Evolutionary conservation across 2,888 invertebrate species (phyloP).

Genomic region (Xylota segnis): DNA sequence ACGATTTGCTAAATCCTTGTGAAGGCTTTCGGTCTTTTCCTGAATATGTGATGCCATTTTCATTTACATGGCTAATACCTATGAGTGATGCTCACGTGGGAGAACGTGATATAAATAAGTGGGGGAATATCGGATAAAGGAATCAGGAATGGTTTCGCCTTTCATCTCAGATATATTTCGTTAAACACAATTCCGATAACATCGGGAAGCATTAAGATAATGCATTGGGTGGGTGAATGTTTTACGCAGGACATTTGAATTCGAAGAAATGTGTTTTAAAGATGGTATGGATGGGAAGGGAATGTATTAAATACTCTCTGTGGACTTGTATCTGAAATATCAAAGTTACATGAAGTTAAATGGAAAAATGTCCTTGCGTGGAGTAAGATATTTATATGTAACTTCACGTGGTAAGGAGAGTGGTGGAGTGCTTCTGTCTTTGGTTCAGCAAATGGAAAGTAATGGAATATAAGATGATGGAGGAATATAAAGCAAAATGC

Average conservation of each 20-base stretch:
- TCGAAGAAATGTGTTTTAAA: slow-evolving; percentile 19
- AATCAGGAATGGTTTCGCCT: slow-evolving; percentile 44
- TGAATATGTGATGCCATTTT: slow-evolving; percentile 56
- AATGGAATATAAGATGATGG: too few species aligned
- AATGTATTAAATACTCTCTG: not conserved
- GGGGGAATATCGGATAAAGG: slow-evolving; percentile 24
- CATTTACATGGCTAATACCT: slow-evolving; percentile 67
- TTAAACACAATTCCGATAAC: slow-evolving; percentile 48
- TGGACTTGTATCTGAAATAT: slow-evolving; percentile 5
- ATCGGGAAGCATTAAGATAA: slow-evolving; percentile 59
- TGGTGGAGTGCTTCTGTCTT: too few species aligned
- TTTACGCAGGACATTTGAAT: slow-evolving; percentile 19
- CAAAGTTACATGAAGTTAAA: not conserved
- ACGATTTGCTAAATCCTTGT: slow-evolving; percentile 68
- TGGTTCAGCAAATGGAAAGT: too few species aligned
- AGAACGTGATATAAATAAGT: slow-evolving; percentile 46
- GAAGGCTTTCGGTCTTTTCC: slow-evolving; percentile 31
- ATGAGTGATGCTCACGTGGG: slow-evolving; percentile 63
- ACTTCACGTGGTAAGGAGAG: too few species aligned
- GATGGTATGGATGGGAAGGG: slow-evolving; percentile 2
- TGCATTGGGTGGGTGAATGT: slow-evolving; percentile 34
- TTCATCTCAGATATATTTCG: slow-evolving; percentile 43
- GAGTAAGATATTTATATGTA: too few species aligned
- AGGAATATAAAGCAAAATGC: too few species aligned
- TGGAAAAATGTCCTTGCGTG: slow-evolving; percentile 8